Evolutionary conservation across 2,113 vertebrate species (phyloP).

Genomic region (Hystrix cristata): DNA sequence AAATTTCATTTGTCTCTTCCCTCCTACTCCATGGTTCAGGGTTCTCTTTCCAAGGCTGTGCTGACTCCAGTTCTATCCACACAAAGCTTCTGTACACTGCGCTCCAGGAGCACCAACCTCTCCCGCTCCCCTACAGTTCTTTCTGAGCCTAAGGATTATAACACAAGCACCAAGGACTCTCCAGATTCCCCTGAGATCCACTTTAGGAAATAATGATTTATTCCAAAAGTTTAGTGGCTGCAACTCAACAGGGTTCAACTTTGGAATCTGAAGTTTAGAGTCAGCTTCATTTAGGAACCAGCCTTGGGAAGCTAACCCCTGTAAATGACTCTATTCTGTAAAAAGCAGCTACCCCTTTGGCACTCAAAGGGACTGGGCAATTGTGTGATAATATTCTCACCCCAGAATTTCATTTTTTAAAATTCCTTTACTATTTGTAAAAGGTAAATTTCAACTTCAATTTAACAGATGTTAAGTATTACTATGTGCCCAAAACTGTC

Average conservation of each 20-base stretch:
- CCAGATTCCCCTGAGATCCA: not conserved
- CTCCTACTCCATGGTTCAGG: not conserved
- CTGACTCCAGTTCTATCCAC: not conserved
- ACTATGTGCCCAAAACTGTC: constrained; percentile 29
- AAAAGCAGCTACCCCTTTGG: constrained; percentile 46
- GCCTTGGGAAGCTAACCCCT: not conserved
- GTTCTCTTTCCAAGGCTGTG: not conserved
- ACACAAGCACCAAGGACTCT: not conserved
- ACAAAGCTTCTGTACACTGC: not conserved
- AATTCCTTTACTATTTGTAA: not conserved
- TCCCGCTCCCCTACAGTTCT: not conserved
- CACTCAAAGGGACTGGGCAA: not conserved
- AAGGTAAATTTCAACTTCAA: constrained; percentile 59
- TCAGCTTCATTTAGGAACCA: not conserved
- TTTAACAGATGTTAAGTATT: constrained; percentile 6
- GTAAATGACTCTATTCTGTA: constrained; percentile 1
- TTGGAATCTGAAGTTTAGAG: constrained; percentile 15
- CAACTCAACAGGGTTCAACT: constrained; percentile 36
- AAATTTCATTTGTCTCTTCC: constrained; percentile 7
- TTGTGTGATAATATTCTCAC: not conserved
- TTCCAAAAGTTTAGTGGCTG: not conserved
- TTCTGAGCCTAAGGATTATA: not conserved
- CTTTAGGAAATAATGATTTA: constrained; percentile 53
- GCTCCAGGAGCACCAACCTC: not conserved
- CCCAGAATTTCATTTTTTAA: constrained; percentile 34